A percentile compares a stretch with the other conserved stretches of the same genome.
Evolutionary conservation across 2,888 invertebrate species (phyloP).

Genomic region (Cephus rjabovi): DNA sequence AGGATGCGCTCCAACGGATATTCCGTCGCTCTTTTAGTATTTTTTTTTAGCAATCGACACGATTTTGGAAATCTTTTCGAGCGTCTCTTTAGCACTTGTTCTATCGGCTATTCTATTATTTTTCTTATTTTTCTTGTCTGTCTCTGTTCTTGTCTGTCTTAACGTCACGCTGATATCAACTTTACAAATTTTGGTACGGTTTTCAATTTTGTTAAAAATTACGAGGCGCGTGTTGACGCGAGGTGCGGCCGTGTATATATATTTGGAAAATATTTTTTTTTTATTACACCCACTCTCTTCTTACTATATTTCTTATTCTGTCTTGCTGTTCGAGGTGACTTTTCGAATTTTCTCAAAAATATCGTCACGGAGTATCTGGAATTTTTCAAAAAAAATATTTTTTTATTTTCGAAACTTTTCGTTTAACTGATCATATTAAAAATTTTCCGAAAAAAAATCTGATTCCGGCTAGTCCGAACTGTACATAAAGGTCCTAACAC

Average conservation of each 20-base stretch:
- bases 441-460: not conserved
- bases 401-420: not conserved
- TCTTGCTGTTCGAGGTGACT: constrained; percentile 11
- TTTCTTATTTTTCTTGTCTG: constrained; percentile 21
- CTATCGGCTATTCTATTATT: constrained; percentile 18
- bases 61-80: not conserved
- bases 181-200: not conserved
- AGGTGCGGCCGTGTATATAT: constrained; percentile 60
- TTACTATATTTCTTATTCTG: constrained; percentile 4
- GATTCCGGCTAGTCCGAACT: constrained; percentile 12
- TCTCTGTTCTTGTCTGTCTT: constrained; percentile 1
- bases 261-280: constrained; percentile 12
- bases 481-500: constrained; percentile 13
- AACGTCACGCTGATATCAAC: not conserved
- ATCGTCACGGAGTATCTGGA: not conserved
- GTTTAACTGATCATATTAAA: not conserved
- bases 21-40: not conserved
- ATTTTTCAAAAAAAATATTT: not conserved
- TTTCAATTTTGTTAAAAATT: constrained; percentile 12
- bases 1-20: constrained; percentile 30
- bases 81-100: not conserved
- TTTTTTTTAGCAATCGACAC: not conserved
- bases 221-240: constrained; percentile 58
- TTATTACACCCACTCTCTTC: constrained; percentile 1
- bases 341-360: constrained; percentile 17